Percentiles rank a stretch among this genome's conserved stretches.
These are phyloP conservation scores for Cataglyphis albicans DNA, from an alignment of 2,888 invertebrate species.

Conservation along the genomic window DNA sequence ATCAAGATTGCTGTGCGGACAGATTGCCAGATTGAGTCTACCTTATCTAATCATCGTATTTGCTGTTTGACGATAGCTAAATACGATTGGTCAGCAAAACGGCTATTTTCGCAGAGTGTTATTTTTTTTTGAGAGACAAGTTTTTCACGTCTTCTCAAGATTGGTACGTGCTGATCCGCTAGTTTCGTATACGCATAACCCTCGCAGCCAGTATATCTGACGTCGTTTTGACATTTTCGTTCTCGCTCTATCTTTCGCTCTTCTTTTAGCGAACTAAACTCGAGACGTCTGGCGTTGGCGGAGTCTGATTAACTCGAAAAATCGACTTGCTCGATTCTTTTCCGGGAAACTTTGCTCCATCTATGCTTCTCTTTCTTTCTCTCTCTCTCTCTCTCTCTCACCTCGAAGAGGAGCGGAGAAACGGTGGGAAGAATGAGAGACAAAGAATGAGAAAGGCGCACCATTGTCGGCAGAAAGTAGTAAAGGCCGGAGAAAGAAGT, in stretches of 20 bases:
- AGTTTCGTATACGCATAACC: slow-evolving; percentile 48
- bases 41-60: slow-evolving; percentile 6
- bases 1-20: not conserved
- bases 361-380: slow-evolving; percentile 13
- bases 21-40: slow-evolving; percentile 12
- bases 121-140: slow-evolving; percentile 40
- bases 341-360: slow-evolving; percentile 37
- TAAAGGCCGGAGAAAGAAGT: slow-evolving; percentile 50
- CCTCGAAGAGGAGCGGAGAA: not conserved
- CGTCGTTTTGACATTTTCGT: slow-evolving; percentile 52
- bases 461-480: slow-evolving; percentile 52
- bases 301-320: slow-evolving; percentile 83
- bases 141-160: slow-evolving; percentile 44
- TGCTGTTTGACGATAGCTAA: slow-evolving; percentile 19
- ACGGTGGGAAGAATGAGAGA: slow-evolving; percentile 54
- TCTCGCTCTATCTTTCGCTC: slow-evolving; percentile 63
- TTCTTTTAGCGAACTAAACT: slow-evolving; percentile 75
- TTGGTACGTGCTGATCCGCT: slow-evolving; percentile 56
- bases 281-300: slow-evolving; percentile 81
- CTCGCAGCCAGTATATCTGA: slow-evolving; percentile 11
- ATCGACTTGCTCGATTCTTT: slow-evolving; percentile 72
- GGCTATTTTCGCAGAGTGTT: slow-evolving; percentile 62
- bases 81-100: slow-evolving; percentile 44
- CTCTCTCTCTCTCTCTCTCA: slow-evolving; percentile 20
- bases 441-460: slow-evolving; percentile 40